phyloP scores from a whole-genome alignment of 1,140 invertebrate species.

The Idris sp. region DNA sequence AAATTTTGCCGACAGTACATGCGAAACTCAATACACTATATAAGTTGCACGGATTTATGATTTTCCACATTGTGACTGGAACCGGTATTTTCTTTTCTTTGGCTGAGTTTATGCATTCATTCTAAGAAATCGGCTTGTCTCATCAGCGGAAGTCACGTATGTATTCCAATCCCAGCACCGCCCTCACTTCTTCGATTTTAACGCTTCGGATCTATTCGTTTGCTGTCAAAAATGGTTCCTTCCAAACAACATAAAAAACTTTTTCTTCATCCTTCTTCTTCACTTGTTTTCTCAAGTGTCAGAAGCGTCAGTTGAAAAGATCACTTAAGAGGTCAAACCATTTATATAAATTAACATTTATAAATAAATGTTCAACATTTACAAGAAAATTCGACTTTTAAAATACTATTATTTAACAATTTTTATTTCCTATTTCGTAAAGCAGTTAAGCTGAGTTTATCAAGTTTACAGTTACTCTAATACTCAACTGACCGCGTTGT shows the following conservation, averaged over 20 bases:
- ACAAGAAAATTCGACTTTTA: too few relatives aligned
- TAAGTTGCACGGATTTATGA: conserved; percentile 29
- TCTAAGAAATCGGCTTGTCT: conserved; percentile 58
- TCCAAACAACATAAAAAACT: background rate
- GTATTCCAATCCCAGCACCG: conserved; percentile 37
- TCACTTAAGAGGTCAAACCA: too few relatives aligned
- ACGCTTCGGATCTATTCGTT: conserved; percentile 29
- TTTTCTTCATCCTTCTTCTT: background rate
- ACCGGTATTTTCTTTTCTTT: conserved; percentile 52
- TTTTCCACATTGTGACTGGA: conserved; percentile 44
- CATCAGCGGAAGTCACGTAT: conserved; percentile 62
- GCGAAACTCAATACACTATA: conserved; percentile 17
- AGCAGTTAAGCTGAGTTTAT: too few relatives aligned
- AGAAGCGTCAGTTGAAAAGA: too few relatives aligned
- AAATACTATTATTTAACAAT: too few relatives aligned
- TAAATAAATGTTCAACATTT: too few relatives aligned
- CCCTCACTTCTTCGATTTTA: conserved; percentile 47
- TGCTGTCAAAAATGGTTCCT: conserved; percentile 32
- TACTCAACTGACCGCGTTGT: too few relatives aligned
- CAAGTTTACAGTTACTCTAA: too few relatives aligned
- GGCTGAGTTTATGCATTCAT: conserved; percentile 50
- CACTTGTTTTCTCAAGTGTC: conserved; percentile 4
- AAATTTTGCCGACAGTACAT: conserved; percentile 1
- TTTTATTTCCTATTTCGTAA: too few relatives aligned
- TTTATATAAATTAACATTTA: too few relatives aligned